Conservation (phyloP, 2,888 invertebrate genomes). For the Caenorhabditis imperialis region DNA sequence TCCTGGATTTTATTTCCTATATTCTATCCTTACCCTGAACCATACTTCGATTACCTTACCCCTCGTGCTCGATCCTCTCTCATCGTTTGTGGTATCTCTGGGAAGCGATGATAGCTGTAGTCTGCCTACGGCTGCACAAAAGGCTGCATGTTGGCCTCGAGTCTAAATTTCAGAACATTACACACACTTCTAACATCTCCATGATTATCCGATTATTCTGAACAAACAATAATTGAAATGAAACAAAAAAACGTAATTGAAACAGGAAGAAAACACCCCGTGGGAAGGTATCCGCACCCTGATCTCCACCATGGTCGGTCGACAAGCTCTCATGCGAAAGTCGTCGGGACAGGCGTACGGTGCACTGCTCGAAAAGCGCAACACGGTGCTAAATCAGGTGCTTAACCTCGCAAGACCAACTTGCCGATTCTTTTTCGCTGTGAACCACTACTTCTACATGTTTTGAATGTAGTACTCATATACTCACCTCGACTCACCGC, state of each 20-base stretch:
- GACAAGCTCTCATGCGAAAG: slow-evolving; percentile 73
- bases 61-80: slow-evolving; percentile 9
- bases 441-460: slow-evolving; percentile 50
- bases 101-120: slow-evolving; percentile 21
- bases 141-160: slow-evolving; percentile 22
- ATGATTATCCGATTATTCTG: too few relatives aligned
- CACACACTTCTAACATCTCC: too few relatives aligned
- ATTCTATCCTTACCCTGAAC: slow-evolving; percentile 4
- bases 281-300: slow-evolving; percentile 77
- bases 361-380: slow-evolving; percentile 67
- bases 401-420: slow-evolving; percentile 28
- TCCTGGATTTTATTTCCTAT: slow-evolving; percentile 18
- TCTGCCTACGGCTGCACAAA: slow-evolving; percentile 28
- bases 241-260: too few relatives aligned
- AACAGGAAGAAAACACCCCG: slow-evolving; percentile 72
- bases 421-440: slow-evolving; percentile 37
- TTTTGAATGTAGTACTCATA: slow-evolving; percentile 57
- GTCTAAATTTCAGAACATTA: too few relatives aligned
- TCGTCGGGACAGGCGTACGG: slow-evolving; percentile 74
- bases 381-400: slow-evolving; percentile 74
- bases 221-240: too few relatives aligned
- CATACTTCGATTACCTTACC: slow-evolving; percentile 34
- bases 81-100: slow-evolving; percentile 26
- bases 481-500: slow-evolving; percentile 28
- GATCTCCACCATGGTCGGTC: slow-evolving; percentile 75